These are phyloP conservation scores for Muntiacus reevesi DNA, from an alignment of 2,113 vertebrate species.

Conservation along the genomic window DNA sequence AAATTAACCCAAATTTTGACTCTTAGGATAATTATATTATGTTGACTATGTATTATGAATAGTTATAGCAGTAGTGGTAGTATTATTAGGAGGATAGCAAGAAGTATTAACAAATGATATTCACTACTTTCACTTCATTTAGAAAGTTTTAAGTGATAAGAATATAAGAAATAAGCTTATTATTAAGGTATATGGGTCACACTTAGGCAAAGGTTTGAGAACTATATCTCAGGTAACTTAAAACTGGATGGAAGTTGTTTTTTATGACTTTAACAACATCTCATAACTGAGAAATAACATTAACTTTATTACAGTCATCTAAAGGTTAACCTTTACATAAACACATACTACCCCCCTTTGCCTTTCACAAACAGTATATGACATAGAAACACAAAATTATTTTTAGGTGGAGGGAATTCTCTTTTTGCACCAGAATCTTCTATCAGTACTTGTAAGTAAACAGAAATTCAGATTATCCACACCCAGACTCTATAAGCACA, in stretches of 20 bases:
- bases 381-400: not conserved
- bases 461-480: not conserved
- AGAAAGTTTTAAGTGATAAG: not conserved
- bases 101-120: not conserved
- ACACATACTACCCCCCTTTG: not conserved
- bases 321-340: not conserved
- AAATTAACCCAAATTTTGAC: not conserved
- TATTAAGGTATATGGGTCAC: not conserved
- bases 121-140: not conserved
- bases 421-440: not conserved
- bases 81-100: not conserved
- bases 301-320: not conserved
- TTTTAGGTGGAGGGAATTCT: slow-evolving; percentile 9
- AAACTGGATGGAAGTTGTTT: not conserved
- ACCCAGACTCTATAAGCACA: not conserved
- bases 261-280: not conserved
- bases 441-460: not conserved
- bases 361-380: not conserved
- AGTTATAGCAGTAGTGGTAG: not conserved
- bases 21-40: not conserved
- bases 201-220: not conserved
- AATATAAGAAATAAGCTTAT: not conserved
- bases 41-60: not conserved
- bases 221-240: not conserved
- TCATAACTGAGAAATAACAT: not conserved